Evolutionary conservation across 2,888 invertebrate species (phyloP).

Genomic region (Ormia ochracea): DNA sequence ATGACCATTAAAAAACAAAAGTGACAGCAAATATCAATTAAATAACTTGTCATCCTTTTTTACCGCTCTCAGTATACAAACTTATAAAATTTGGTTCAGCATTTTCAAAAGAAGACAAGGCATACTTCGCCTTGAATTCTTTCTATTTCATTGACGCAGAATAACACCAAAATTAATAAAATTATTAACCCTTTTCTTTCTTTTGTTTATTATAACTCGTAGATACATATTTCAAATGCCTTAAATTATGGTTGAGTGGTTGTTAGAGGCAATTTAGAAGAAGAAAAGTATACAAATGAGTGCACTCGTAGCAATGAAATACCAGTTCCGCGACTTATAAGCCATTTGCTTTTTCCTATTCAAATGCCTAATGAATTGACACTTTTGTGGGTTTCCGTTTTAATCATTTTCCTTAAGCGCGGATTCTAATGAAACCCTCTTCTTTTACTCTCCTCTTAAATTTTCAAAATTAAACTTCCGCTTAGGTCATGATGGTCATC

Average conservation of each 20-base stretch:
- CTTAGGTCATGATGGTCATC: slow-evolving; percentile 21
- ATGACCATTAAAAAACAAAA: background rate
- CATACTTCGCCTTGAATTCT: slow-evolving; percentile 5
- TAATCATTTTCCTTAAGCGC: background rate
- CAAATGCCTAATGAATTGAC: slow-evolving; percentile 48
- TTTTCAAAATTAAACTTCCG: slow-evolving; percentile 25
- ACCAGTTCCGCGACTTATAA: slow-evolving; percentile 7
- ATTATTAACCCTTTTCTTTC: slow-evolving; percentile 9
- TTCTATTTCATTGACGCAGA: slow-evolving; percentile 1
- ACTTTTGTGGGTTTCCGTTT: slow-evolving; percentile 42
- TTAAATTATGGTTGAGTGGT: background rate
- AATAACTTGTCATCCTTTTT: background rate
- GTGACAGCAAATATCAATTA: background rate
- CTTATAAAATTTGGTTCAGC: background rate
- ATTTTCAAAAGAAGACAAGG: background rate
- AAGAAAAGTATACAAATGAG: background rate
- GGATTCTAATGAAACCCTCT: slow-evolving; percentile 20
- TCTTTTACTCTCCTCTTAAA: background rate
- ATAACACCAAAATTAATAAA: background rate
- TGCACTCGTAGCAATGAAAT: background rate
- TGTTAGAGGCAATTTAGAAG: too few species aligned
- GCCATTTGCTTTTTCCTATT: slow-evolving; percentile 14
- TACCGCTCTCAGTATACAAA: background rate
- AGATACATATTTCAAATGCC: background rate
- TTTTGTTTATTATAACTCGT: background rate